These are phyloP conservation scores for Pocota personata DNA, from an alignment of 2,888 invertebrate genomes.

Conservation along the genomic window DNA sequence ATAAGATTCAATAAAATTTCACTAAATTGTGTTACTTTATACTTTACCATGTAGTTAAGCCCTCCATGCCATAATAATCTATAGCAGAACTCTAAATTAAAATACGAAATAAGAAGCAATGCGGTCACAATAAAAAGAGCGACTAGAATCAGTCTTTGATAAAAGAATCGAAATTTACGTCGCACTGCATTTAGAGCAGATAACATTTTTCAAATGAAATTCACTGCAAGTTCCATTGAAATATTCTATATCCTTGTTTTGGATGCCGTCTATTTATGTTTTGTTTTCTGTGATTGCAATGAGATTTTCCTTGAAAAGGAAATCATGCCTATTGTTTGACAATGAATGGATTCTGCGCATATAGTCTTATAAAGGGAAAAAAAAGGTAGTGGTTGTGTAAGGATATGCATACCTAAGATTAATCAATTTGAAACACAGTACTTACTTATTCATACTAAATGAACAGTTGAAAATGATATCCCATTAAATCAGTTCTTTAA, in stretches of 20 bases:
- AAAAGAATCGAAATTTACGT: slow-evolving; percentile 79
- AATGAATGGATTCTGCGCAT: slow-evolving; percentile 53
- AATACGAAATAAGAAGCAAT: slow-evolving; percentile 79
- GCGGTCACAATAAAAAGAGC: slow-evolving; percentile 78
- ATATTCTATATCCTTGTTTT: neutral
- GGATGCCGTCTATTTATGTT: slow-evolving; percentile 34
- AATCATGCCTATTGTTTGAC: slow-evolving; percentile 21
- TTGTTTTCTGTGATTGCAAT: slow-evolving; percentile 41
- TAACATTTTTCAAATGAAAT: slow-evolving; percentile 77
- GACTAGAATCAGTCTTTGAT: slow-evolving; percentile 78
- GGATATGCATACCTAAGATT: neutral
- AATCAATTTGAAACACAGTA: neutral
- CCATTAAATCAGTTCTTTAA: neutral
- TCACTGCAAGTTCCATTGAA: slow-evolving; percentile 44
- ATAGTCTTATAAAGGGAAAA: neutral
- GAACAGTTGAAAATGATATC: neutral
- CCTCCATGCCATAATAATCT: slow-evolving; percentile 80
- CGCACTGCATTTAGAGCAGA: slow-evolving; percentile 77
- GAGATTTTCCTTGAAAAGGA: neutral
- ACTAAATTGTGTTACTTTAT: neutral
- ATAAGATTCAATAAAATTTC: neutral
- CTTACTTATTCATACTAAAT: neutral
- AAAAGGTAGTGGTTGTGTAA: neutral
- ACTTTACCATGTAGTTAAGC: slow-evolving; percentile 80
- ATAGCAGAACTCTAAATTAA: slow-evolving; percentile 81